Conservation (phyloP, 2,888 invertebrate species). For the Eutolmus rufibarbis region DNA sequence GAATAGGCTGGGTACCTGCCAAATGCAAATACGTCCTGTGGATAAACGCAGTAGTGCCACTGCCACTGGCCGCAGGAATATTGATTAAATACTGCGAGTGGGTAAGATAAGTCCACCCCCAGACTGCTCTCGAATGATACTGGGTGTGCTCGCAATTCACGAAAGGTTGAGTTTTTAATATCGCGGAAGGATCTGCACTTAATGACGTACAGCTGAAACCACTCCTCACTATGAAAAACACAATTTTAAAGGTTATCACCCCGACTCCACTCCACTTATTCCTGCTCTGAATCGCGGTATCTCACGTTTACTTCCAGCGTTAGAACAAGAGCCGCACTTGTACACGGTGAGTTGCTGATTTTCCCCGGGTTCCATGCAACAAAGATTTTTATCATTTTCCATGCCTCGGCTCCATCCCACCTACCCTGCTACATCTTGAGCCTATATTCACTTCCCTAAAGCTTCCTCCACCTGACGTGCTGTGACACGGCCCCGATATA, state of each 20-base stretch:
- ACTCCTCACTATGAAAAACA: neutral
- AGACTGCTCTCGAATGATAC: neutral
- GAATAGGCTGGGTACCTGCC: neutral
- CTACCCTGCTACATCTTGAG: neutral
- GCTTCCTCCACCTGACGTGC: constrained; percentile 12
- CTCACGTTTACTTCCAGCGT: constrained; percentile 9
- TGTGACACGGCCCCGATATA: neutral
- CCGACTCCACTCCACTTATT: constrained; percentile 17
- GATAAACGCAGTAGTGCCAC: neutral
- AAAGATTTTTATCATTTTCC: neutral
- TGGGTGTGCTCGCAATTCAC: neutral
- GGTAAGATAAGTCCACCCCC: neutral
- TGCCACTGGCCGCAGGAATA: neutral
- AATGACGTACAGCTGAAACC: neutral
- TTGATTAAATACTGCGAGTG: neutral
- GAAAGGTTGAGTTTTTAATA: constrained; percentile 23
- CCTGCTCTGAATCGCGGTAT: neutral
- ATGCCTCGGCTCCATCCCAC: neutral
- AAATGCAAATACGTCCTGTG: neutral
- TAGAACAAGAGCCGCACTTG: neutral
- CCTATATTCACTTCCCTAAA: neutral
- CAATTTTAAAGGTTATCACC: constrained; percentile 22
- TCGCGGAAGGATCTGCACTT: neutral
- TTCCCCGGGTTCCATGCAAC: neutral
- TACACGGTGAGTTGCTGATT: constrained; percentile 1